These are phyloP conservation scores for Andrena camellia DNA, from an alignment of 2,888 invertebrate species.

Conservation along the genomic window DNA sequence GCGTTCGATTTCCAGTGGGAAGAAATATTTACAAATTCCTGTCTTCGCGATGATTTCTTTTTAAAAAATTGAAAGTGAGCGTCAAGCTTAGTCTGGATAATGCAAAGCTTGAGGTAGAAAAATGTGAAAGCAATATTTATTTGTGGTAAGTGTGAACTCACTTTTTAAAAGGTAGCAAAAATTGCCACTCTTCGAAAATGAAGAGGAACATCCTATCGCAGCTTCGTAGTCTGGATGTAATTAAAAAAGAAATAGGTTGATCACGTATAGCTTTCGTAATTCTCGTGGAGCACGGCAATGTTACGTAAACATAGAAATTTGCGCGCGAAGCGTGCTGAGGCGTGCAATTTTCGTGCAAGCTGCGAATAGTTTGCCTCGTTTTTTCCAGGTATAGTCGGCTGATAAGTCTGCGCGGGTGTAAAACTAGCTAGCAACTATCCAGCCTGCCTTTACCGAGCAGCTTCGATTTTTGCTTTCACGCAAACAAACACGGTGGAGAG, in stretches of 20 bases:
- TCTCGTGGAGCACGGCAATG: conserved; percentile 1
- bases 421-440: conserved; percentile 29
- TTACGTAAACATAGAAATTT: not conserved
- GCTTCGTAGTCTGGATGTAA: not conserved
- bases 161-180: no score
- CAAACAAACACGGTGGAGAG: not conserved
- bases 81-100: no score
- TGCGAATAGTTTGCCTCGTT: conserved; percentile 10
- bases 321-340: not conserved
- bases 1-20: no score
- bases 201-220: no score
- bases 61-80: no score
- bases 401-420: conserved; percentile 32
- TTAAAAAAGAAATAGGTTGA: not conserved
- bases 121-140: no score
- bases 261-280: not conserved
- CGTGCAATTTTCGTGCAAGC: conserved; percentile 24
- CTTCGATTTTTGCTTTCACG: conserved; percentile 39
- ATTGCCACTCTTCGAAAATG: no score
- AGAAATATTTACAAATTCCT: no score
- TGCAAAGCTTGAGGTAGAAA: no score
- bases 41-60: no score
- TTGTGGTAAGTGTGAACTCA: no score
- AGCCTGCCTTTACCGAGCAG: conserved; percentile 9
- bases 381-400: not conserved